Evolutionary conservation across 1,140 invertebrate genomes (phyloP).

Genomic region (Pomacea maculata): DNA sequence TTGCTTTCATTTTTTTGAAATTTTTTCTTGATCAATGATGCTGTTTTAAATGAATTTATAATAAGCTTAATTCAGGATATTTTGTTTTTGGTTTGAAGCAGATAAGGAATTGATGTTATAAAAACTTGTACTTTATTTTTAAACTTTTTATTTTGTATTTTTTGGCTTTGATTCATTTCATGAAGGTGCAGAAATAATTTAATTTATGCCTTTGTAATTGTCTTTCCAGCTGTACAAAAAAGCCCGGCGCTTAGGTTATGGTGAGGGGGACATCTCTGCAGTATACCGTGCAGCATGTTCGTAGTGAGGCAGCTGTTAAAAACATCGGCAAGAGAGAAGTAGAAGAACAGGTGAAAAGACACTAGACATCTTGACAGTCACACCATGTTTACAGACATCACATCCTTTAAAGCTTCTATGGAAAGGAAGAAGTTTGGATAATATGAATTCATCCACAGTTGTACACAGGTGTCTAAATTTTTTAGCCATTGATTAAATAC

Average conservation of each 20-base stretch:
- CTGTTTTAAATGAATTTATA: not conserved
- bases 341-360: too few relatives aligned
- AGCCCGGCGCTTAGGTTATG: constrained; percentile 90
- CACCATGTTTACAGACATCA: not conserved
- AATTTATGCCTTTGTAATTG: too few relatives aligned
- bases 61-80: too few relatives aligned
- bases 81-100: too few relatives aligned
- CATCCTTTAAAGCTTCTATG: not conserved
- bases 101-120: not conserved
- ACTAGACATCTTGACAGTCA: not conserved
- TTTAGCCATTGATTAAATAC: not conserved
- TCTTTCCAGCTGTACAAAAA: constrained; percentile 83
- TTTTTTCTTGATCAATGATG: not conserved
- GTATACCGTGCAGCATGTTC: constrained; percentile 74
- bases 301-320: constrained; percentile 1
- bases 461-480: not conserved
- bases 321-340: not conserved
- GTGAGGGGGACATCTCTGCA: constrained; percentile 89
- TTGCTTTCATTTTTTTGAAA: not conserved
- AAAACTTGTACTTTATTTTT: not conserved
- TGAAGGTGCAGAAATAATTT: not conserved
- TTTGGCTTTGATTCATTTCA: not conserved
- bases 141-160: not conserved
- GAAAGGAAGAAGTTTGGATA: not conserved
- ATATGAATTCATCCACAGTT: not conserved